These are phyloP conservation scores for Phalacrocorax brasilianus DNA, from an alignment of 2,113 vertebrate genomes.

Conservation along the genomic window DNA sequence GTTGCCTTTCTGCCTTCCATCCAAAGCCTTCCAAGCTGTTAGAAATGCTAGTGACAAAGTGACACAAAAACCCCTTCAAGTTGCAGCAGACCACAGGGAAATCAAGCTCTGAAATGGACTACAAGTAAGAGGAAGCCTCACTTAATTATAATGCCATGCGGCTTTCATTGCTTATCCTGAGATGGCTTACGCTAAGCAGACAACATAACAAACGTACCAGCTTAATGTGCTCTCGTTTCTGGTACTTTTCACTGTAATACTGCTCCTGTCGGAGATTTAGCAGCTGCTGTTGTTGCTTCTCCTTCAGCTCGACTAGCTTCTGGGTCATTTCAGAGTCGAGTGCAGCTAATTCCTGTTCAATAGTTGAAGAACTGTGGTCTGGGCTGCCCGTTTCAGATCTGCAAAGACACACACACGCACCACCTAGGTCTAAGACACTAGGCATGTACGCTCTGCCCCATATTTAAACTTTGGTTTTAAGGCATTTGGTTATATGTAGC, in stretches of 20 bases:
- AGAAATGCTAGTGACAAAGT: neutral
- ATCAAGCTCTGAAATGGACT: neutral
- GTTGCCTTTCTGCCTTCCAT: neutral
- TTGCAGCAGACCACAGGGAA: neutral
- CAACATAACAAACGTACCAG: slow-evolving; percentile 73
- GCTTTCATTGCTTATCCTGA: neutral
- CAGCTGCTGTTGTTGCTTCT: slow-evolving; percentile 92
- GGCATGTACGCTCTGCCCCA: neutral
- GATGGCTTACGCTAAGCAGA: neutral
- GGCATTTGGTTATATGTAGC: neutral
- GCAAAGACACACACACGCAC: neutral
- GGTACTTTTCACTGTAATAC: slow-evolving; percentile 98
- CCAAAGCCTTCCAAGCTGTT: neutral
- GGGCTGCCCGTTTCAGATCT: slow-evolving; percentile 83
- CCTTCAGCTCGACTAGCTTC: slow-evolving; percentile 87
- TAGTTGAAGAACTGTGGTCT: slow-evolving; percentile 80
- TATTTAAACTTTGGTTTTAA: neutral
- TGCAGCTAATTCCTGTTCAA: slow-evolving; percentile 87
- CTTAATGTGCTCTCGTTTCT: slow-evolving; percentile 95
- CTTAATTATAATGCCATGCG: neutral
- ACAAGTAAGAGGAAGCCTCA: neutral
- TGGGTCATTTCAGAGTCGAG: slow-evolving; percentile 88
- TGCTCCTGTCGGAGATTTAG: slow-evolving; percentile 95
- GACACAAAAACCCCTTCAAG: neutral
- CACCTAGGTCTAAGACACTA: neutral